Percentiles rank a stretch among this genome's conserved stretches.
phyloP scores from a whole-genome alignment of 1,140 invertebrate genomes.

The Aporrectodea caliginosa region DNA sequence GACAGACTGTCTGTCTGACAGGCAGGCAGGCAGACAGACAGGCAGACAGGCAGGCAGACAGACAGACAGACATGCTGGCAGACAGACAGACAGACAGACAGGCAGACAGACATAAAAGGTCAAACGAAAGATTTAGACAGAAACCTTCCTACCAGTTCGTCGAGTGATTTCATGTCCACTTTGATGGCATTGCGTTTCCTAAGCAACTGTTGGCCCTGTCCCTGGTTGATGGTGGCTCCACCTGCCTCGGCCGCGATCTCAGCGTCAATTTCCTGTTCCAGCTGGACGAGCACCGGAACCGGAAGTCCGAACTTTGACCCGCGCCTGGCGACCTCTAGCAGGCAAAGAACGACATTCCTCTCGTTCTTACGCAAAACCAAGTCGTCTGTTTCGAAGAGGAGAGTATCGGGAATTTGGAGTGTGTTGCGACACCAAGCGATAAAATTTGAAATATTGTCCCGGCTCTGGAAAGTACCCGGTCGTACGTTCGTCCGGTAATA shows the following conservation, averaged over 20 bases:
- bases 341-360: conserved; percentile 87
- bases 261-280: conserved; percentile 95
- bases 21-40: too few relatives aligned
- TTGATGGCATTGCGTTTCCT: conserved; percentile 70
- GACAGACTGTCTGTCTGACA: too few relatives aligned
- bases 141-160: conserved; percentile 91
- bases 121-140: too few relatives aligned
- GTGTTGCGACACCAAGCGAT: conserved; percentile 77
- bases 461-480: conserved; percentile 85
- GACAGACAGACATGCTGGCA: too few relatives aligned
- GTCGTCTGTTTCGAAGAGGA: conserved; percentile 92
- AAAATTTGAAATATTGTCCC: conserved; percentile 96
- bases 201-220: too few relatives aligned
- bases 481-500: conserved; percentile 66
- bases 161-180: conserved; percentile 84
- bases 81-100: too few relatives aligned
- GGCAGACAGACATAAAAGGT: too few relatives aligned
- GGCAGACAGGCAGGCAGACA: too few relatives aligned
- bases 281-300: conserved; percentile 87
- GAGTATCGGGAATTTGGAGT: conserved; percentile 79
- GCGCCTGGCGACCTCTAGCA: conserved; percentile 80
- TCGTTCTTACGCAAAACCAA: conserved; percentile 92
- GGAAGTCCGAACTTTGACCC: conserved; percentile 86
- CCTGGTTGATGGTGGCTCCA: too few relatives aligned
- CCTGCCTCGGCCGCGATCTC: conserved; percentile 63